Base-by-base conservation (phyloP, 1,140 invertebrate species). In the Scaptomyza montana region DNA sequence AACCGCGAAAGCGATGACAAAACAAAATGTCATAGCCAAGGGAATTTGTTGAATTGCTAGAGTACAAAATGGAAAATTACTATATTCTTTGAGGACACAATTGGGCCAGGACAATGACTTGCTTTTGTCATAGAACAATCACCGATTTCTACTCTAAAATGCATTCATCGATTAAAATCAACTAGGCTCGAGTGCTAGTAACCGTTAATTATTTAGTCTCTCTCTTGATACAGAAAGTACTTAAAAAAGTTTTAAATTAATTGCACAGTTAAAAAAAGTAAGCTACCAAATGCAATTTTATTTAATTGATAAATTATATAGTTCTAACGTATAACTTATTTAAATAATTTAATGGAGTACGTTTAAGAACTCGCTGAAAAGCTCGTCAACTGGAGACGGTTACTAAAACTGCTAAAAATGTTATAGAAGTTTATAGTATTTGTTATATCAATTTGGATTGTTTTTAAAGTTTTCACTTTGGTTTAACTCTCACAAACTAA, bases 1-100 rank as follows among this genome's bases (percentile, higher is more conserved):
- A 50, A 41, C 36, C 55, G 47, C 39, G 33, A 59, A 46, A 21
- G 33, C 51, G 64, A 21, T 21, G 55, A 60, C 70, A 70, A 60
- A 49, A 63, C 51, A 63, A 55, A 61, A 46, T 61, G 30, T 30
- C 30, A 50, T 56, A 25, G 33, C 64, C 25, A 54, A 33, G 43
- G 16, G 49, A 79, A 54, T 59, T 49, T 41, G 57, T 33, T 54
- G 12, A 45, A 45, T 45, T 21, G 36, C n/a, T 16, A 33, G 28
- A 62, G 9, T 12, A 25, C 19, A 30, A 49, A 54, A n/a, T 12
- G 19, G 12, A 30, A 30, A 25, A 5, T 13, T 10, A 9, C 21
- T 33, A 43, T 33, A 16, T 57, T n/a, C n/a, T n/a, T n/a, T 43
- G 10, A 12, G 39, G 2, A 13, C 7, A 43, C 39, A 5, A 43